phyloP scores from a whole-genome alignment of 1,140 invertebrate species.

The Dreissena polymorpha region DNA sequence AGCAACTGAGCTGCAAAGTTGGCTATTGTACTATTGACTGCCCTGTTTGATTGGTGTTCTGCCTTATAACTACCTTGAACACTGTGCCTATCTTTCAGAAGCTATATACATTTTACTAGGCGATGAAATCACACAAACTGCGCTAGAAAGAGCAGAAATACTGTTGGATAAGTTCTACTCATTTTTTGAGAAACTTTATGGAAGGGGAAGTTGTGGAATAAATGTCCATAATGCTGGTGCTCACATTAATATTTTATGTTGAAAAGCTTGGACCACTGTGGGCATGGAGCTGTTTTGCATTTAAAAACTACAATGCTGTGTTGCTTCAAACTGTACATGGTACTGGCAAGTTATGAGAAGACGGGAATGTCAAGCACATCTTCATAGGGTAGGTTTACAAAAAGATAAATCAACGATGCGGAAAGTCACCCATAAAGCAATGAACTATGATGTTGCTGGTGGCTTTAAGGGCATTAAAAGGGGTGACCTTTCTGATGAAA shows the following conservation, averaged over 20 bases:
- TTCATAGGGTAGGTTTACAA: too few relatives aligned
- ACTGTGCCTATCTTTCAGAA: constrained; percentile 21
- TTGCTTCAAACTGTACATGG: constrained; percentile 14
- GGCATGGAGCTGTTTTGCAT: constrained; percentile 43
- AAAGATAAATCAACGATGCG: too few relatives aligned
- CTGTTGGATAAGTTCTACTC: constrained; percentile 29
- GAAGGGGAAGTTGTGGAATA: constrained; percentile 13
- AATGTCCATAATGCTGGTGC: constrained; percentile 39
- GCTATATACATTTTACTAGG: constrained; percentile 29
- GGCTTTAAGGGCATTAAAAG: too few relatives aligned
- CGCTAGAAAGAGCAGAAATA: constrained; percentile 12
- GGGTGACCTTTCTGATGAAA: too few relatives aligned
- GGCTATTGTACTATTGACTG: constrained; percentile 18
- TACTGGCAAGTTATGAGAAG: constrained; percentile 9
- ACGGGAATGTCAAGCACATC: too few relatives aligned
- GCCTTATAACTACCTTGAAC: constrained; percentile 5
- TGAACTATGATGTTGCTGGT: too few relatives aligned
- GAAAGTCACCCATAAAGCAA: too few relatives aligned
- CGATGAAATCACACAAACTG: background rate
- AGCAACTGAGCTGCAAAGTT: constrained; percentile 27
- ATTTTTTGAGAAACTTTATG: constrained; percentile 32
- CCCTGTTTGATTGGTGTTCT: constrained; percentile 19
- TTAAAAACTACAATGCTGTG: constrained; percentile 29
- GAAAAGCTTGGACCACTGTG: constrained; percentile 25
- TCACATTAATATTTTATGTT: constrained; percentile 32